Evolutionary conservation across 1,140 invertebrate genomes (phyloP), one percentile per base, ranked within the genome.

Genomic region (Drosophila watanabei): DNA sequence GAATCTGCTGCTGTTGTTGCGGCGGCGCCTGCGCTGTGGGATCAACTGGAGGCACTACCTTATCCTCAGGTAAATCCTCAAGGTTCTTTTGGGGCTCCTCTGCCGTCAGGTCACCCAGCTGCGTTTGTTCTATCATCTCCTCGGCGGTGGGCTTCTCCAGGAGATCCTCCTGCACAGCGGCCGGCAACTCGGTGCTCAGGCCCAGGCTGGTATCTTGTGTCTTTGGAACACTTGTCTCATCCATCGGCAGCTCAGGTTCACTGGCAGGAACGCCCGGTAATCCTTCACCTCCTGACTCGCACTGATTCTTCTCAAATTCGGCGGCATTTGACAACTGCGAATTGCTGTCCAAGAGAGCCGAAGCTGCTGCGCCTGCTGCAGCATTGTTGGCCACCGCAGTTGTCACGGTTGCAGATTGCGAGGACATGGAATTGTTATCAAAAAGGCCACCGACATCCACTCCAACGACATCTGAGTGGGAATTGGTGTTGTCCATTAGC

Each of bases 361-460:
- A 88, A 6, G 91, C 88, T 13, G 91, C 85, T 6, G 91, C 88
- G 14, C 82, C 78, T 11, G 84, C 82, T 0, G 91, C 20, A 14
- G 13, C 86, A 64, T 78, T 92, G 5, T 79, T 88, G 43, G 80
- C 83, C 10, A 80, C 86, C 4, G 57, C 75, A n/a, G 87, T 80
- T 0, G 87, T 80, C 0, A 79, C 87, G 8, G 86, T 85, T 9
- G 86, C 89, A 10, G 84, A 92, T 5, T 54, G 66, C n/a, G 92
- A 93, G 24, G 86, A 93, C 92, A 93, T 93, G 13, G 92, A 93
- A 39, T 91, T 93, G 59, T 93, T 88, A 51, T 93, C 89, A 39
- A 93, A 93, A 5, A 92, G 71, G 18, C 82, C 82, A 18, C 82
- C 82, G 5, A 90, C 92, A 75, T 92, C 92, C 2, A 68, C 80